Base-by-base conservation (phyloP, 1,140 invertebrate genomes). In the Stegodyphus dumicola region DNA sequence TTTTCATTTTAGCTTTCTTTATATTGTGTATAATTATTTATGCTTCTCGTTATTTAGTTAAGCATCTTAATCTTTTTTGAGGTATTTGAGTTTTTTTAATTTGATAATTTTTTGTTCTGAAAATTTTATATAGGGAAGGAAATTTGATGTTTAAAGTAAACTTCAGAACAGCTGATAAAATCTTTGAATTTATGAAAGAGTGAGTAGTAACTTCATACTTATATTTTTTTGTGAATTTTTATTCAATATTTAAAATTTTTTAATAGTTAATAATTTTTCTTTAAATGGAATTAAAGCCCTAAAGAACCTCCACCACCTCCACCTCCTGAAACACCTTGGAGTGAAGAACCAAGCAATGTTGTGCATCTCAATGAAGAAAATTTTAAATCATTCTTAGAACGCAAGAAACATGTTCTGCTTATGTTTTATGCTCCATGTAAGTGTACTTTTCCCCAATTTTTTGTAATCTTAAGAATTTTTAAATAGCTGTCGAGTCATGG, bases 371-470 rank as follows among this genome's bases (percentile, higher is more conserved):
- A 92, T 75, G 92, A 94, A 52, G 92, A 94, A 52, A 94, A 91
- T 77, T 97, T 96, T 89, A 94, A 93, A 87, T 87, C 91, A 56
- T 91, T 93, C 74, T 89, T 95, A 0, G 92, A 92, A 87, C 92
- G 93, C 87, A 93, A 94, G 90, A 94, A 94, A 87, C 95, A 97
- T 91, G 94, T 94, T 11, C 89, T 97, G 10, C 93, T 97, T 67
- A 96, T 97, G 94, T 97, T 97, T 90, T 97, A 97, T 91, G 95
- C 96, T 6, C 96, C 96, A 60, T 97, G 96, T 96, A 92, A 93
- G 94, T 92, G 9, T 11, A 33, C 33, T 33, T 33, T 33, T 33
- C 33, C 33, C 33, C 33, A 33, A 33, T 33, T 33, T 33, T 33
- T 33, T 33, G 33, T 33, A 33, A 33, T 33, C 33, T 33, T 33